Evolutionary conservation across 2,113 vertebrate species (phyloP).

Genomic region (Meles meles): DNA sequence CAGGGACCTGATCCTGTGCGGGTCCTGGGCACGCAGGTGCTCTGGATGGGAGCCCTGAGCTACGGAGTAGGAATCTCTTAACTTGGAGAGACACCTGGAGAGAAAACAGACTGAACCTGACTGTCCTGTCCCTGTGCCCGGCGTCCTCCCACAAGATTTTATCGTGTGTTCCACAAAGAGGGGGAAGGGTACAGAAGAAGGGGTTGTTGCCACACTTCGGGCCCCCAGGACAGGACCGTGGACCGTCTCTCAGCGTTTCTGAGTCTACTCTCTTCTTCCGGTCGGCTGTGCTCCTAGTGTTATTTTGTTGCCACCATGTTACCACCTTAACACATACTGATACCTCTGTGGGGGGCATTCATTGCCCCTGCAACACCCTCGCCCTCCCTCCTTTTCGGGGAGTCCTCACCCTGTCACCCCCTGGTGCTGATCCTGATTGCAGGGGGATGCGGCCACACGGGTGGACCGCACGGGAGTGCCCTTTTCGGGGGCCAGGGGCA

Average conservation of each 20-base stretch:
- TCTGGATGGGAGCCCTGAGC: rapidly evolving
- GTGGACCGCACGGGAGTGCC: rapidly evolving
- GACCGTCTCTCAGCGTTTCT: not conserved
- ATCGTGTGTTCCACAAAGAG: rapidly evolving
- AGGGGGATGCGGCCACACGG: rapidly evolving
- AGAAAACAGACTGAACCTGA: too few relatives aligned
- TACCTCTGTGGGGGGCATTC: too few relatives aligned
- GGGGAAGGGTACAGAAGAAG: too few relatives aligned
- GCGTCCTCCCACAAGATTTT: too few relatives aligned
- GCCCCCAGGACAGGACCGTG: not conserved
- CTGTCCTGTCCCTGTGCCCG: too few relatives aligned
- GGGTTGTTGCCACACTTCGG: not conserved
- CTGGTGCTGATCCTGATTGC: not conserved
- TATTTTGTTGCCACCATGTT: rapidly evolving
- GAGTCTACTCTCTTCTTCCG: too few relatives aligned
- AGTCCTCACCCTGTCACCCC: not conserved
- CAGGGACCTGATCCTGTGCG: rapidly evolving
- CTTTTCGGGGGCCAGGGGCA: not conserved
- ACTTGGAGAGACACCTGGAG: too few relatives aligned
- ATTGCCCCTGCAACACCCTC: not conserved
- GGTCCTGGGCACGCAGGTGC: rapidly evolving
- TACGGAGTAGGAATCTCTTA: rapidly evolving
- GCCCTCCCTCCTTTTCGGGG: rapidly evolving
- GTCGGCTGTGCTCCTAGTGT: rapidly evolving
- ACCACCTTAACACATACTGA: rapidly evolving